These are phyloP conservation scores for Catostylus mosaicus DNA, from an alignment of 30 jellyfish, hydroid and myxozoan species.

Conservation along the genomic window DNA sequence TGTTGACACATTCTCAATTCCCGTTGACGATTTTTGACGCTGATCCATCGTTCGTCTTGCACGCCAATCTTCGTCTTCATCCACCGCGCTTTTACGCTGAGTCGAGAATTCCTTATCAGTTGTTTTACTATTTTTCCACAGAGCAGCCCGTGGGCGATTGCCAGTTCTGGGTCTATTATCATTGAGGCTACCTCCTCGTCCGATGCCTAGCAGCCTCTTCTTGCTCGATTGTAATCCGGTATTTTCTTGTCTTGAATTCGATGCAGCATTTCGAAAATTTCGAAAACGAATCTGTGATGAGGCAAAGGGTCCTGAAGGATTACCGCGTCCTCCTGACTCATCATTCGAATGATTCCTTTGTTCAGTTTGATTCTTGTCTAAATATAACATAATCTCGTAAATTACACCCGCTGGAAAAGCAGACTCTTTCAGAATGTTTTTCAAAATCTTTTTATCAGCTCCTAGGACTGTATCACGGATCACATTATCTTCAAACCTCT, in stretches of 20 bases:
- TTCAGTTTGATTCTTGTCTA: constrained; percentile 1
- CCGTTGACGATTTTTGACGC: background rate
- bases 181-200: constrained; percentile 21
- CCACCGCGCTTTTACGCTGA: background rate
- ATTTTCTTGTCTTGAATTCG: background rate
- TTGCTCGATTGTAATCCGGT: background rate
- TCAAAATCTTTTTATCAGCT: constrained; percentile 24
- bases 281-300: background rate
- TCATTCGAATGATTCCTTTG: background rate
- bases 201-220: constrained; percentile 21
- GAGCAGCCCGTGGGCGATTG: background rate
- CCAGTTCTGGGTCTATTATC: background rate
- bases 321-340: background rate
- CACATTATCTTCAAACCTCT: constrained; percentile 39
- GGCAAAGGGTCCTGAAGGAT: background rate
- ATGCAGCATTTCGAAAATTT: background rate
- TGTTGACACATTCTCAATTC: background rate
- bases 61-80: background rate
- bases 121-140: background rate
- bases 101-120: background rate
- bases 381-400: constrained; percentile 32
- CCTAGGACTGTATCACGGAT: constrained; percentile 50
- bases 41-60: background rate
- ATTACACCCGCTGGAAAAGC: constrained; percentile 54
- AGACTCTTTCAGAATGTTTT: constrained; percentile 42